Evolutionary conservation across 2,113 vertebrate genomes (phyloP).

Genomic region (Climacteris rufus): DNA sequence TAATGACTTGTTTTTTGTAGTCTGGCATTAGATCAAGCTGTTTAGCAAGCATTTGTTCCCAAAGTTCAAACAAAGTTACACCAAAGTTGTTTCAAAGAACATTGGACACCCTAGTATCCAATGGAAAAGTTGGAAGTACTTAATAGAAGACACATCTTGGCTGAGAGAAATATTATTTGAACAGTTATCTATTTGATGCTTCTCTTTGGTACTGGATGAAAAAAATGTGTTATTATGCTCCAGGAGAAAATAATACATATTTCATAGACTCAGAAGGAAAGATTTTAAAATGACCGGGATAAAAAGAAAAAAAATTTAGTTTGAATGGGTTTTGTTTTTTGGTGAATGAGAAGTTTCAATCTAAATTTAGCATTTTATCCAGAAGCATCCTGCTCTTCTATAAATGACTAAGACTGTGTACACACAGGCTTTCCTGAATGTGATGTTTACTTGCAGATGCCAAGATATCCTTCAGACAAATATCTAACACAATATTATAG

Average conservation of each 20-base stretch:
- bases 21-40: not conserved
- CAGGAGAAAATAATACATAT: not conserved
- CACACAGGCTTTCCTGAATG: constrained; percentile 6
- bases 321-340: not conserved
- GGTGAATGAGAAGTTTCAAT: not conserved
- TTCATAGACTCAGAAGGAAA: not conserved
- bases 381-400: constrained; percentile 15
- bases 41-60: not conserved
- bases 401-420: not conserved
- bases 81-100: not conserved
- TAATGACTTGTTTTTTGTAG: not conserved
- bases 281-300: not conserved
- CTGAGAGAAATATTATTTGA: not conserved
- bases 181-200: not conserved
- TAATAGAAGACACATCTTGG: not conserved
- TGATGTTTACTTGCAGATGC: constrained; percentile 41
- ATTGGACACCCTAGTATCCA: not conserved
- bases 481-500: not conserved
- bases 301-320: not conserved
- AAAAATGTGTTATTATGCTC: not conserved
- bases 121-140: not conserved
- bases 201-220: not conserved
- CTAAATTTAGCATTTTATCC: constrained; percentile 34
- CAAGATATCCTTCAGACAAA: constrained; percentile 34
- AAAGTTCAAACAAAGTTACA: not conserved